These are phyloP conservation scores for Thereva nobilitata DNA, from an alignment of 2,888 invertebrate genomes.

Conservation along the genomic window DNA sequence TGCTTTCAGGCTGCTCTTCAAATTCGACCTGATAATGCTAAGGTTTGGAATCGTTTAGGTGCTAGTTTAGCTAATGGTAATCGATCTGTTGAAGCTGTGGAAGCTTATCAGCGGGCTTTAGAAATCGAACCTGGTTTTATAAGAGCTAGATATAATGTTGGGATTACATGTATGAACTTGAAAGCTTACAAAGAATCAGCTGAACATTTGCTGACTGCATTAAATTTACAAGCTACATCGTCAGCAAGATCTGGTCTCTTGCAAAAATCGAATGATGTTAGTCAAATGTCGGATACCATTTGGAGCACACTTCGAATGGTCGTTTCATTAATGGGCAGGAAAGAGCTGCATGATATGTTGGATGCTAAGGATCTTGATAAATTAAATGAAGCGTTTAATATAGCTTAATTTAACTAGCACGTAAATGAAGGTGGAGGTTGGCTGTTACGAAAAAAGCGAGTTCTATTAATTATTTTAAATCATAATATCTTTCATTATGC, in stretches of 20 bases:
- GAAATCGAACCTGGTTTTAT: constrained; percentile 94
- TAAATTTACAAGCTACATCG: constrained; percentile 83
- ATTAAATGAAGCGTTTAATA: constrained; percentile 26
- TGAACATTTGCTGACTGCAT: constrained; percentile 90
- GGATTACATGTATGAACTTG: constrained; percentile 96
- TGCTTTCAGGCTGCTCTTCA: constrained; percentile 91
- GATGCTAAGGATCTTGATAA: constrained; percentile 65
- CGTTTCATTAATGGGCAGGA: constrained; percentile 75
- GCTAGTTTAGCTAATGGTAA: constrained; percentile 96
- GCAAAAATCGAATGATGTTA: constrained; percentile 53
- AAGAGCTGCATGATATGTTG: constrained; percentile 66
- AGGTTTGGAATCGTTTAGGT: constrained; percentile 95
- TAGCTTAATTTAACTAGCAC: constrained; percentile 8
- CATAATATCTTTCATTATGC: too few relatives aligned
- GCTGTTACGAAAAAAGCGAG: background rate
- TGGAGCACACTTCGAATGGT: constrained; percentile 93
- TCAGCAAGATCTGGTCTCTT: constrained; percentile 61
- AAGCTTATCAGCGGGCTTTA: constrained; percentile 91
- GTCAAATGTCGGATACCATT: constrained; percentile 85
- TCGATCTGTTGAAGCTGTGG: constrained; percentile 92
- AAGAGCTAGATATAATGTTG: constrained; percentile 95
- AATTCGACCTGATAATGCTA: constrained; percentile 75
- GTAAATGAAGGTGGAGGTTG: background rate
- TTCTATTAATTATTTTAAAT: background rate
- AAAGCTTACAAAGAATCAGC: constrained; percentile 93